Evolutionary conservation across 2,888 invertebrate species (phyloP).

Genomic region (Trissolcus brochymenae): DNA sequence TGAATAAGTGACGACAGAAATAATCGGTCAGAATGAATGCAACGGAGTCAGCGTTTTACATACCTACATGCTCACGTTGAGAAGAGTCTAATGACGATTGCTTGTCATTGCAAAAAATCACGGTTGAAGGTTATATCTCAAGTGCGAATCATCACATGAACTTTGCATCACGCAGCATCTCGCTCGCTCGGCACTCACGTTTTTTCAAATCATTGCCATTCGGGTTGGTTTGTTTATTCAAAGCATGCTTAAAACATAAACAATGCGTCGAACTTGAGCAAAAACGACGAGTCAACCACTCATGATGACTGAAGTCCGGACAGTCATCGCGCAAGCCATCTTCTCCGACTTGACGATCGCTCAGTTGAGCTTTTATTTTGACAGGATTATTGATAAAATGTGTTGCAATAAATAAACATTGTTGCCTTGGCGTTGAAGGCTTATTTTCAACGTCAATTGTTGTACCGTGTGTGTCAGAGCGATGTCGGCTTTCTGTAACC

Average conservation of each 20-base stretch:
- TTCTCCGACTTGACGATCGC: constrained; percentile 14
- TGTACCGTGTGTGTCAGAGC: background rate
- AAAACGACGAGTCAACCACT: constrained; percentile 31
- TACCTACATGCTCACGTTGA: constrained; percentile 51
- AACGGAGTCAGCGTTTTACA: constrained; percentile 29
- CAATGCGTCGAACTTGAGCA: constrained; percentile 20
- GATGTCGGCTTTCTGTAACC: background rate
- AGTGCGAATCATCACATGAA: constrained; percentile 47
- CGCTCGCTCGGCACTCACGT: constrained; percentile 15
- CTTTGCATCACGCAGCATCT: constrained; percentile 36
- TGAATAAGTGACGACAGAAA: constrained; percentile 1
- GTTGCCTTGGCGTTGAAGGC: constrained; percentile 37
- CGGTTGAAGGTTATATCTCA: constrained; percentile 55
- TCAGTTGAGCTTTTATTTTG: background rate
- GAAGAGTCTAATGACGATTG: constrained; percentile 50
- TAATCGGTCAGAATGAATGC: constrained; percentile 32
- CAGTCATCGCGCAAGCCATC: constrained; percentile 7
- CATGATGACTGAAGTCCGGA: constrained; percentile 13
- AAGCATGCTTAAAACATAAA: constrained; percentile 34
- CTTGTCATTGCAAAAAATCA: constrained; percentile 51
- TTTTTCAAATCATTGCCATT: constrained; percentile 16
- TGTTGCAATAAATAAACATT: constrained; percentile 51
- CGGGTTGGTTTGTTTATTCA: constrained; percentile 8
- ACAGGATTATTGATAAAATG: constrained; percentile 24
- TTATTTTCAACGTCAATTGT: constrained; percentile 37